phyloP scores from a whole-genome alignment of 2,888 invertebrate species.

The Drosophila putrida region DNA sequence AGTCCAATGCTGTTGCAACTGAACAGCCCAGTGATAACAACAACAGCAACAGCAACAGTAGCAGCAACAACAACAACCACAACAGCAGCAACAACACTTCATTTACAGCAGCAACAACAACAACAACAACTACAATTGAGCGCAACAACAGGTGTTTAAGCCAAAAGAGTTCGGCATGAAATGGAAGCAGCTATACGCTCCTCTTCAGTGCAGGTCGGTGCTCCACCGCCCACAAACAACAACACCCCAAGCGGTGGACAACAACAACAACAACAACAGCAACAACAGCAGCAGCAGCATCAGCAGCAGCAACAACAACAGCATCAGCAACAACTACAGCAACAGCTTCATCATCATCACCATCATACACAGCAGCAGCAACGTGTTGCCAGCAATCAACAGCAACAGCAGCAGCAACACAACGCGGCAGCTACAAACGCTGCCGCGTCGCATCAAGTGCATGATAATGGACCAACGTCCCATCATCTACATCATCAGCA shows the following conservation, averaged over 20 bases:
- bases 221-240: conserved; percentile 84
- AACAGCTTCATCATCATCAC: conserved; percentile 52
- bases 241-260: conserved; percentile 81
- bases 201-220: conserved; percentile 86
- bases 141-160: conserved; percentile 79
- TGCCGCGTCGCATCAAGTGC: conserved; percentile 67
- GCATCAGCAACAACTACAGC: conserved; percentile 63
- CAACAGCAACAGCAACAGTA: conserved; percentile 42
- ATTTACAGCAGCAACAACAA: conserved; percentile 39
- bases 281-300: conserved; percentile 43
- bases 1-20: conserved; percentile 68
- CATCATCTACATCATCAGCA: conserved; percentile 71
- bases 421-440: conserved; percentile 62
- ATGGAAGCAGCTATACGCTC: conserved; percentile 86
- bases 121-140: conserved; percentile 58
- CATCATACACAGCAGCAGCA: conserved; percentile 62
- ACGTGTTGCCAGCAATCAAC: conserved; percentile 67
- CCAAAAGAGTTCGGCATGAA: conserved; percentile 86
- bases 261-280: conserved; percentile 66
- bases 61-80: conserved; percentile 38
- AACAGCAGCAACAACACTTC: conserved; percentile 34
- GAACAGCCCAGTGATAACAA: conserved; percentile 59
- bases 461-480: conserved; percentile 80
- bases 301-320: conserved; percentile 60
- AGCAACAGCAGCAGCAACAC: conserved; percentile 62